These are phyloP conservation scores for Cancer borealis DNA, from an alignment of 2,888 invertebrate species.

Conservation along the genomic window DNA sequence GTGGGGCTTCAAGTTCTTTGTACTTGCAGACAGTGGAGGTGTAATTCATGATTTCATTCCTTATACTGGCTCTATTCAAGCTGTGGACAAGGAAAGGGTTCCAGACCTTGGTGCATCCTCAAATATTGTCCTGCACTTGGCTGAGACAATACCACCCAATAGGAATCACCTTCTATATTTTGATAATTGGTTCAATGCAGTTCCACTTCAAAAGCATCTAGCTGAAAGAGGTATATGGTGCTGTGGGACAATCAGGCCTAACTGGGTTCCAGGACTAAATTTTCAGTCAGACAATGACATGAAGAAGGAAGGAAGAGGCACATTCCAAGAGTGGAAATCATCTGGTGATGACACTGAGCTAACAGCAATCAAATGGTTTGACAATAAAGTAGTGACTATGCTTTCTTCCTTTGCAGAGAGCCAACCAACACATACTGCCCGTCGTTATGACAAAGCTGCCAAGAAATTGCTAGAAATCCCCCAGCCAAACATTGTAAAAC, in stretches of 20 bases:
- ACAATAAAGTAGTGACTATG: conserved; percentile 67
- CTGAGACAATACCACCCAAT: conserved; percentile 48
- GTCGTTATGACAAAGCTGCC: conserved; percentile 77
- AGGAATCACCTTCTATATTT: conserved; percentile 41
- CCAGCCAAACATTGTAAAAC: no score
- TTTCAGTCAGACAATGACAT: conserved; percentile 77
- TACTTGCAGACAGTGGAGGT: conserved; percentile 47
- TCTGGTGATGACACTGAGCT: neutral
- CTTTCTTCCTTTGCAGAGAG: conserved; percentile 78
- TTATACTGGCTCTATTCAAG: conserved; percentile 44
- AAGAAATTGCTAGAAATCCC: conserved; percentile 45
- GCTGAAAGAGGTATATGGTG: conserved; percentile 78
- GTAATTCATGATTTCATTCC: conserved; percentile 52
- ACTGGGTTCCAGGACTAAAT: conserved; percentile 63
- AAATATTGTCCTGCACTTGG: conserved; percentile 67
- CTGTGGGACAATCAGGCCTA: conserved; percentile 73
- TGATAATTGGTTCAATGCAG: conserved; percentile 62
- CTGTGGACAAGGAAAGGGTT: neutral
- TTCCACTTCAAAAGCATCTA: conserved; percentile 31
- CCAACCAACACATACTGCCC: conserved; percentile 78
- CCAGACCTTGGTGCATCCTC: conserved; percentile 65
- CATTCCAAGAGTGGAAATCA: conserved; percentile 53
- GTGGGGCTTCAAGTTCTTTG: conserved; percentile 67
- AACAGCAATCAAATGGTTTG: conserved; percentile 78
- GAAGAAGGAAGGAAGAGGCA: conserved; percentile 77